phyloP scores from a whole-genome alignment of 2,888 invertebrate genomes.

The Emmelina monodactyla region DNA sequence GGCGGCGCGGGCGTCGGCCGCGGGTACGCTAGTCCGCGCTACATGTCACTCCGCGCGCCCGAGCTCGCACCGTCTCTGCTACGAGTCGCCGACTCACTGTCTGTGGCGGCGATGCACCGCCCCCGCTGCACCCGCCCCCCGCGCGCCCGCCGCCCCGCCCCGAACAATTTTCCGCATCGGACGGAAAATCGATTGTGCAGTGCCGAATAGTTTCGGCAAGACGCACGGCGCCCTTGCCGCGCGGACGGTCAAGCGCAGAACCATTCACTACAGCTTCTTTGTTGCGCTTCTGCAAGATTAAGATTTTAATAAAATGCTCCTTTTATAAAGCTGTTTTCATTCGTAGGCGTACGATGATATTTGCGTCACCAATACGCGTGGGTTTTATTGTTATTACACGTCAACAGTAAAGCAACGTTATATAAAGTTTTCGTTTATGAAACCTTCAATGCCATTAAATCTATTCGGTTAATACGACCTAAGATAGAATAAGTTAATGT shows the following conservation, averaged over 20 bases:
- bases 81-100: conserved; percentile 62
- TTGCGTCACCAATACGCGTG: too few species aligned
- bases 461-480: too few species aligned
- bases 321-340: too few species aligned
- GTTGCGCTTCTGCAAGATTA: too few species aligned
- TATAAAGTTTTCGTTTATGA: too few species aligned
- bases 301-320: too few species aligned
- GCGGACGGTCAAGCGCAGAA: conserved; percentile 48
- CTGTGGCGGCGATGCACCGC: conserved; percentile 57
- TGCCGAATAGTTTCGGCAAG: conserved; percentile 66
- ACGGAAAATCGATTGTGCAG: conserved; percentile 67
- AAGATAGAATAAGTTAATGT: too few species aligned
- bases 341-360: too few species aligned
- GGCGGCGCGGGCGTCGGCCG: conserved; percentile 16
- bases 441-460: too few species aligned
- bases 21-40: conserved; percentile 54
- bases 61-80: conserved; percentile 60
- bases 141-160: conserved; percentile 56
- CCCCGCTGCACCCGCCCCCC: conserved; percentile 37
- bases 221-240: conserved; percentile 62
- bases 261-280: too few species aligned
- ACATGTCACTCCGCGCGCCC: conserved; percentile 62
- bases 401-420: too few species aligned
- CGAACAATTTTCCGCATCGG: conserved; percentile 66
- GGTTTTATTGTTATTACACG: too few species aligned